Base-by-base conservation (phyloP, 2,888 invertebrate species). In the Xestia ashworthii region DNA sequence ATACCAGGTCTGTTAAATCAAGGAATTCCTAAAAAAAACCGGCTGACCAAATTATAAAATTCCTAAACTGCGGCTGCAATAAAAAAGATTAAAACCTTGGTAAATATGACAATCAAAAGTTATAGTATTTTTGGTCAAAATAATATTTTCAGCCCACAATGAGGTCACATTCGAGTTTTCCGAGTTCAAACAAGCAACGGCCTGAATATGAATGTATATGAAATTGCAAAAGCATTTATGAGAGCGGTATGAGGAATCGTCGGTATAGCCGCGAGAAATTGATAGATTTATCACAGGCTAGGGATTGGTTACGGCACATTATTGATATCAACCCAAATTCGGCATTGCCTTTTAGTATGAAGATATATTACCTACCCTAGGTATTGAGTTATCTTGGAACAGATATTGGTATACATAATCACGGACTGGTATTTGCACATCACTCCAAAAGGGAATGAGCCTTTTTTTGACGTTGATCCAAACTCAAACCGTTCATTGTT, bases 251-350 rank as follows among this genome's bases (percentile, higher is more conserved):
- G 80, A 87, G 69, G 72, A 78, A 78, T 80, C 70, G 82, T 74
- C 65, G 60, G 80, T 73, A 76, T 60, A 86, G 74, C 83, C 74
- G 74, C 77, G 80, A 80, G 83, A 86, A 86, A 80, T 86, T 87
- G 86, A 87, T 80, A 85, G 86, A 85, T 86, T 85, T 84, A 88
- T 87, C 78, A 85, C 78, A 73, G 76, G 66, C 80, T 62, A 72
- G 83, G 77, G 74, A 80, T 86, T 87, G 80, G 83, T 82, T 85
- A 82, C 74, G 76, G 80, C 67, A 75, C 69, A 78, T 88, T 87
- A 87, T 85, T 87, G 86, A 85, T 82, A 82, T 71, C 55, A 73
- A 76, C 72, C 78, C 53, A 75, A 75, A 78, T 77, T 81, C 58
- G 14, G 65, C 55, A 25, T 71, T 81, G 55, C 81, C 81, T 72